Base-by-base conservation (phyloP, 2,888 invertebrate genomes). In the Prosapia bicincta region DNA sequence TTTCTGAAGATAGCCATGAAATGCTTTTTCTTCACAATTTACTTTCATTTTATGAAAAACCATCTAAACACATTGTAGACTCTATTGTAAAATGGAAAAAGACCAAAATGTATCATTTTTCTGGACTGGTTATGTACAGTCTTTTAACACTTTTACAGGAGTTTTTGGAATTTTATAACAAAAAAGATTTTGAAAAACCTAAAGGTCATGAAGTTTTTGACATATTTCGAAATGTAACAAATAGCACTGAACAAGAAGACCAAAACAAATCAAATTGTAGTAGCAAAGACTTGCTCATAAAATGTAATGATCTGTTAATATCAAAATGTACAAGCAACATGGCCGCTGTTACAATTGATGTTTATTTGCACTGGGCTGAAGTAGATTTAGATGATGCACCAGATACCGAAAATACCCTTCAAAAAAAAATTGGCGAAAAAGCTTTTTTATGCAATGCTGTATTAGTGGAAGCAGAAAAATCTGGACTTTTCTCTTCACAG, bases 321-420 rank as follows among this genome's bases (percentile, higher is more conserved):
- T 67, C 74, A 13, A 74, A 69, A 30, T 74, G 74, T 30, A 24
- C 30, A 6, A 26, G 69, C 24, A 69, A 74, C 32, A 25, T 69
- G 13, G 28, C 30, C 24, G 26, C 54, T n/a, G 69, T 74, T 24
- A 74, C 74, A 9, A 10, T 69, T 9, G 65, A 74, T 30, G 24
- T 74, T 23, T 74, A 66, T 65, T 32, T 74, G 65, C 54, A 69
- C 30, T 74, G 74, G 74, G 28, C 65, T 20, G 74, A 74, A 23
- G 23, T 74, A 15, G 69, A 69, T 15, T 24, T 74, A 24, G 69
- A 74, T 10, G 65, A 74, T 28, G 26, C 66, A 24, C 74, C 74
- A 7, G 74, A 74, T 24, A 74, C 74, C 23, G 65, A 54, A 26
- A 69, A 74, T 30, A 74, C 74, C 5, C 74, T 74, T 7, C 74